Percentiles rank a stretch among this genome's conserved stretches.
Evolutionary conservation across 2,113 vertebrate species (phyloP).

Genomic region (Larimichthys crocea): DNA sequence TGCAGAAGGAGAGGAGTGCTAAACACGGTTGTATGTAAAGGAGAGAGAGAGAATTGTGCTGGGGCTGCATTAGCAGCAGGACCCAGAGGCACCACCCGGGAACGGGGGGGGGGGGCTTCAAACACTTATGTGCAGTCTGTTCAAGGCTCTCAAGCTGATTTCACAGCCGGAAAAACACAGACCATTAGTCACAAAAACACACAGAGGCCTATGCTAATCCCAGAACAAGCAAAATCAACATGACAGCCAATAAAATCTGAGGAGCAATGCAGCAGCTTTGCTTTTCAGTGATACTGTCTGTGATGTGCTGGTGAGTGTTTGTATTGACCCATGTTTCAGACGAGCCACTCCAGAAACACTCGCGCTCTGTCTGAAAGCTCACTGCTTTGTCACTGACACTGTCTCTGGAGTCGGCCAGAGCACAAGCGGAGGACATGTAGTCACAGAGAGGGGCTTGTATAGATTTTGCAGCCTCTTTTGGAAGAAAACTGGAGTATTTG

Average conservation of each 20-base stretch:
- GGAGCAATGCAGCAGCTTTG: conserved; percentile 63
- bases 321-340: conserved; percentile 75
- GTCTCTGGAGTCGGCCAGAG: conserved; percentile 66
- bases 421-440: conserved; percentile 50
- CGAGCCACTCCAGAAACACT: conserved; percentile 66
- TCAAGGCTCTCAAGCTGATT: conserved; percentile 63
- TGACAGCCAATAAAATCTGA: conserved; percentile 73
- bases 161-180: conserved; percentile 73
- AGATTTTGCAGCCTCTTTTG: conserved; percentile 48
- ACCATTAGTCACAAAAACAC: conserved; percentile 78
- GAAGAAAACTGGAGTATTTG: conserved; percentile 30
- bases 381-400: conserved; percentile 66
- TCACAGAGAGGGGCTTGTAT: conserved; percentile 46
- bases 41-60: conserved; percentile 45
- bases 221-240: conserved; percentile 70
- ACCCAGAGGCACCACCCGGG: conserved; percentile 44
- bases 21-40: conserved; percentile 63
- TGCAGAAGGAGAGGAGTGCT: conserved; percentile 45
- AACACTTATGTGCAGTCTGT: conserved; percentile 60
- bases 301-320: conserved; percentile 74
- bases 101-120: conserved; percentile 36
- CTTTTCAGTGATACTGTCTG: conserved; percentile 67
- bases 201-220: conserved; percentile 74
- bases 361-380: conserved; percentile 56
- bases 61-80: conserved; percentile 60